phyloP scores from a whole-genome alignment of 2,888 invertebrate genomes.

The Synergus laeviventris region DNA sequence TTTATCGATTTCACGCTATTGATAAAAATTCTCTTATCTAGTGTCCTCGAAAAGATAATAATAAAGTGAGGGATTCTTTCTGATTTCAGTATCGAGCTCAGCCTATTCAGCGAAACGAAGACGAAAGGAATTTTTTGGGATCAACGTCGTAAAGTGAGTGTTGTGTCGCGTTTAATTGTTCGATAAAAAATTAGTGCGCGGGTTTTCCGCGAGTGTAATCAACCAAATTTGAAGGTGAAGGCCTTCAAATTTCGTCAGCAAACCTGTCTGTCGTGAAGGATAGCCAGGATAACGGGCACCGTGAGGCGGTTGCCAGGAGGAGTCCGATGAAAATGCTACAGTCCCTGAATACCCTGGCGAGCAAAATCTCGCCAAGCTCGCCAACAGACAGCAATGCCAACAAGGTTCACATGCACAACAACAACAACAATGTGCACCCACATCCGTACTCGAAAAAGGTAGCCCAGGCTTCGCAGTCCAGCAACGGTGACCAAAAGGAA shows the following conservation, averaged over 20 bases:
- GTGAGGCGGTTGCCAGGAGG: constrained; percentile 61
- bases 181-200: neutral
- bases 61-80: neutral
- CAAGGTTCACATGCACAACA: constrained; percentile 80
- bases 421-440: constrained; percentile 69
- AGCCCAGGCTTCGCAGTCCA: constrained; percentile 62
- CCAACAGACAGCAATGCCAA: constrained; percentile 83
- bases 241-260: constrained; percentile 55
- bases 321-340: constrained; percentile 84
- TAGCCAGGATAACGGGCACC: constrained; percentile 61
- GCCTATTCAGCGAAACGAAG: neutral
- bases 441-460: constrained; percentile 73
- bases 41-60: neutral
- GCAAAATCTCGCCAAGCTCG: constrained; percentile 90
- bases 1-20: neutral
- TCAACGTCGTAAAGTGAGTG: constrained; percentile 13
- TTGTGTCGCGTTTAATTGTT: constrained; percentile 34
- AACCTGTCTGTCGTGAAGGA: constrained; percentile 19
- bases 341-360: constrained; percentile 91
- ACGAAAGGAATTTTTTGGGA: constrained; percentile 11
- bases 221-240: constrained; percentile 51
- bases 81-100: constrained; percentile 25
- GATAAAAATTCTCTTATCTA: constrained; percentile 4
- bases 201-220: constrained; percentile 41
- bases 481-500: constrained; percentile 73